Evolutionary conservation across 2,797 vertebrate genomes (phyloP).

Genomic region (Clamator glandarius): DNA sequence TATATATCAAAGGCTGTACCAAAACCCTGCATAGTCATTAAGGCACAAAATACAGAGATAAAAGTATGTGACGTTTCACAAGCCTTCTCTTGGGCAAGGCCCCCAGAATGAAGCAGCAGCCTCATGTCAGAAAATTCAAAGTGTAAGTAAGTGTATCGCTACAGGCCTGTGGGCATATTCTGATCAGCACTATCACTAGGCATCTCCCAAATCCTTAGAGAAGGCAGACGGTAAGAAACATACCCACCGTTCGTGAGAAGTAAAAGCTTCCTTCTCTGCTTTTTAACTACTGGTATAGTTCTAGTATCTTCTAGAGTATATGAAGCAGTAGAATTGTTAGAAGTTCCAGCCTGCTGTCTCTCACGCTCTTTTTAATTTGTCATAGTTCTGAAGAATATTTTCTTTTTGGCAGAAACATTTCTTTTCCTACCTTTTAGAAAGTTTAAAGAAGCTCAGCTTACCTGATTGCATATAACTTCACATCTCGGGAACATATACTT

Average conservation of each 20-base stretch:
- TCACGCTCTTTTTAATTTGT: not conserved
- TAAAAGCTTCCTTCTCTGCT: not conserved
- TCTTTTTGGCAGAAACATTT: not conserved
- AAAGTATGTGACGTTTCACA: not conserved
- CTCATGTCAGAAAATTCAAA: not conserved
- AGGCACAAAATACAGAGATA: not conserved
- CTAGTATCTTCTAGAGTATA: not conserved
- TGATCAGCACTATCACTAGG: not conserved
- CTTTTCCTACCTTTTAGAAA: not conserved
- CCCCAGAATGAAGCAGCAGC: not conserved
- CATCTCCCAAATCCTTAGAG: not conserved
- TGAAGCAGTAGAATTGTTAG: not conserved
- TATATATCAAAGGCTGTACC: not conserved
- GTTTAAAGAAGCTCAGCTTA: not conserved
- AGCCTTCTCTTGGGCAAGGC: not conserved
- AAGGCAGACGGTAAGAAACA: not conserved
- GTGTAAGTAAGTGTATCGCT: not conserved
- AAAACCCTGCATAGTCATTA: not conserved
- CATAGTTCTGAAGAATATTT: not conserved
- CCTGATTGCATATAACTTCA: not conserved
- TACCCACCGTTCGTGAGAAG: not conserved
- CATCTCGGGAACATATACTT: not conserved
- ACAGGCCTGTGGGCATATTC: not conserved
- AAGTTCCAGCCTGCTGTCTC: not conserved
- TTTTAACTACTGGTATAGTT: not conserved